Percentiles rank a stretch among this genome's conserved stretches.
phyloP scores from a whole-genome alignment of 2,797 vertebrate genomes.

The Halcyon badia region DNA sequence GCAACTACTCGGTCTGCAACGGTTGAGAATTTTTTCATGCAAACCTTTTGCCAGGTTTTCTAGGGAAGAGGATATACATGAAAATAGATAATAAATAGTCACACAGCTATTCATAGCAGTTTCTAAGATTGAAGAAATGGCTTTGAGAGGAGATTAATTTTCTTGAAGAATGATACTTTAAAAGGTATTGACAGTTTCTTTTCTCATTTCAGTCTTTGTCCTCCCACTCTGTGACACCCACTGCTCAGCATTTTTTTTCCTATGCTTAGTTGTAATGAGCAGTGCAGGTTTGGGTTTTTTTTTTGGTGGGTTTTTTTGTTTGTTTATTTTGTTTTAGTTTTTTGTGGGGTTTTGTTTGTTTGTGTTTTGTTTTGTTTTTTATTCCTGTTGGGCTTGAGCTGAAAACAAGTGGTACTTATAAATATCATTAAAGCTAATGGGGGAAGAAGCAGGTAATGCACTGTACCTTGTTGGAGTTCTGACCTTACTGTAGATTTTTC shows the following conservation, averaged over 20 bases:
- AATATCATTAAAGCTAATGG: not conserved
- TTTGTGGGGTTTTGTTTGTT: not conserved
- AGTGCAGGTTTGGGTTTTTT: not conserved
- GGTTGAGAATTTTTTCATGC: not conserved
- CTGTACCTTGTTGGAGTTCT: not conserved
- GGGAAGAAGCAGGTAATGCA: not conserved
- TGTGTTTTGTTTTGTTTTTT: not conserved
- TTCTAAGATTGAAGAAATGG: not conserved
- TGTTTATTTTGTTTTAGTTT: too few relatives aligned
- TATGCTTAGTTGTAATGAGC: not conserved
- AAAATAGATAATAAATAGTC: not conserved
- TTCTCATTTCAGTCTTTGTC: not conserved
- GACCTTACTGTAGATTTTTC: not conserved
- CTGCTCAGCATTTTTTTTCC: conserved; percentile 28
- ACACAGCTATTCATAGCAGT: not conserved
- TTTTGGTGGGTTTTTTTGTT: too few relatives aligned
- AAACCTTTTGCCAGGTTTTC: not conserved
- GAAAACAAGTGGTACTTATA: not conserved
- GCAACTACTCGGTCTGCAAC: not conserved
- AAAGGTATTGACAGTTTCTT: not conserved
- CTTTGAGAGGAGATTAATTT: not conserved
- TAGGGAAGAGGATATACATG: not conserved
- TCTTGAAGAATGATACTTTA: not conserved
- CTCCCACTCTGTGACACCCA: not conserved
- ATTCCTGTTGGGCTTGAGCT: not conserved